These are phyloP conservation scores for Megalonaias nervosa DNA, from an alignment of 1,140 invertebrate species.

Conservation along the genomic window DNA sequence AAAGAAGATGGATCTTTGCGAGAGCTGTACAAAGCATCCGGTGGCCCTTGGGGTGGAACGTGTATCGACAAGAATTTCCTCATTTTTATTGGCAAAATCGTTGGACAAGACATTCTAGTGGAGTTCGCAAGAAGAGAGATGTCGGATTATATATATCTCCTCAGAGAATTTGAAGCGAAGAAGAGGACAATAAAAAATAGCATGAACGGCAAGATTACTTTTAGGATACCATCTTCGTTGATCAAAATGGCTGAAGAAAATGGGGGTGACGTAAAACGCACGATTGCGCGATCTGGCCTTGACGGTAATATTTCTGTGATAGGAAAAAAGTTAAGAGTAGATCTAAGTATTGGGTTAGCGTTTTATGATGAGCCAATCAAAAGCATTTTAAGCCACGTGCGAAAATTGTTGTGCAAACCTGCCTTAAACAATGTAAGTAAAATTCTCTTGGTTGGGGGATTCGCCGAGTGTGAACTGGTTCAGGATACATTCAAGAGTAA, in stretches of 20 bases:
- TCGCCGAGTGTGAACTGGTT: constrained; percentile 4
- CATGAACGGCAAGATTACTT: constrained; percentile 1
- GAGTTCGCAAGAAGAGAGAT: constrained; percentile 1
- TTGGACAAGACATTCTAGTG: constrained; percentile 4
- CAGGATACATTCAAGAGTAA: neutral
- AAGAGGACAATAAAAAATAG: constrained; percentile 1
- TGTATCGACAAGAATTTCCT: constrained; percentile 13
- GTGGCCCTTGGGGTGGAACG: constrained; percentile 20
- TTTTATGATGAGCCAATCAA: constrained; percentile 5
- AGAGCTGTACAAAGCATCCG: constrained; percentile 15
- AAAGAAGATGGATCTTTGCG: constrained; percentile 1
- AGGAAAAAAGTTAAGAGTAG: constrained; percentile 6
- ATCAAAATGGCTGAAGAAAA: constrained; percentile 1
- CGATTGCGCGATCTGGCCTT: neutral
- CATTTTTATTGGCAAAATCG: neutral
- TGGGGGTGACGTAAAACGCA: neutral
- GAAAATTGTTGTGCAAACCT: neutral
- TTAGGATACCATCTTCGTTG: constrained; percentile 3
- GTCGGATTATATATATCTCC: constrained; percentile 13
- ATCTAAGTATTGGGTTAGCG: neutral
- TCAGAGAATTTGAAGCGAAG: constrained; percentile 13
- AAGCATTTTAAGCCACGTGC: neutral
- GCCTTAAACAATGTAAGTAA: neutral
- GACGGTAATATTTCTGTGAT: neutral
- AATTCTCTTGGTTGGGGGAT: constrained; percentile 17